These are phyloP conservation scores for Agrypnus murinus DNA, from an alignment of 2,888 invertebrate genomes.

Conservation along the genomic window DNA sequence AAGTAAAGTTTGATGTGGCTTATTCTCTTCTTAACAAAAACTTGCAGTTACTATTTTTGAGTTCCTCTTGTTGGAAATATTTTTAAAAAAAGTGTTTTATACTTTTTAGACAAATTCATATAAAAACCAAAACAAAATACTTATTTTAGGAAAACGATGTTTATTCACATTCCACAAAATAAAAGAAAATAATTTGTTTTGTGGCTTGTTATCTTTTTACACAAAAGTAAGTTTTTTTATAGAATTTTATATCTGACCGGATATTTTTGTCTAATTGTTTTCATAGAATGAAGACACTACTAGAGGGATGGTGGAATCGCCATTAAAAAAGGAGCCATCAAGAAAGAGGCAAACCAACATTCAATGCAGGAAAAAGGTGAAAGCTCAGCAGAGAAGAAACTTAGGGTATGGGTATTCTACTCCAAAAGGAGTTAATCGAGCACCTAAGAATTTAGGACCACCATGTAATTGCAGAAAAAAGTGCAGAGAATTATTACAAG, in stretches of 20 bases:
- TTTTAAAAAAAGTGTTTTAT: too few species aligned
- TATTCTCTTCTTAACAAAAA: constrained; percentile 3
- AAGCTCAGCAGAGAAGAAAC: constrained; percentile 25
- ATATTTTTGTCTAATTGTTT: background rate
- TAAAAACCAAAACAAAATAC: too few species aligned
- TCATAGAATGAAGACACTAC: background rate
- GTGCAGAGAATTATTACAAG: constrained; percentile 35
- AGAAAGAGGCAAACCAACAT: constrained; percentile 24
- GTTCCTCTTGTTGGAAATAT: too few species aligned
- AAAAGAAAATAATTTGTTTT: background rate
- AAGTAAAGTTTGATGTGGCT: constrained; percentile 13
- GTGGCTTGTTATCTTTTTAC: background rate
- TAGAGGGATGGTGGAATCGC: background rate
- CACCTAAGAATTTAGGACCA: too few species aligned
- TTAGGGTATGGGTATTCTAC: constrained; percentile 17
- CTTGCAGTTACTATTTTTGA: too few species aligned
- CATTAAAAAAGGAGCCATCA: too few species aligned
- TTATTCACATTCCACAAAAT: too few species aligned
- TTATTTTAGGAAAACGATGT: too few species aligned
- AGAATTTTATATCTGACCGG: too few species aligned
- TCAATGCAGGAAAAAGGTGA: constrained; percentile 17
- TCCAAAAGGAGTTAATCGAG: too few species aligned
- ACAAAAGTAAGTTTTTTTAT: too few species aligned
- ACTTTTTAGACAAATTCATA: too few species aligned
- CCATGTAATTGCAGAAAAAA: constrained; percentile 44